Percentiles rank a stretch among this genome's conserved stretches.
phyloP scores from a whole-genome alignment of 2,113 vertebrate species.

The Pelvicachromis taeniatus region DNA sequence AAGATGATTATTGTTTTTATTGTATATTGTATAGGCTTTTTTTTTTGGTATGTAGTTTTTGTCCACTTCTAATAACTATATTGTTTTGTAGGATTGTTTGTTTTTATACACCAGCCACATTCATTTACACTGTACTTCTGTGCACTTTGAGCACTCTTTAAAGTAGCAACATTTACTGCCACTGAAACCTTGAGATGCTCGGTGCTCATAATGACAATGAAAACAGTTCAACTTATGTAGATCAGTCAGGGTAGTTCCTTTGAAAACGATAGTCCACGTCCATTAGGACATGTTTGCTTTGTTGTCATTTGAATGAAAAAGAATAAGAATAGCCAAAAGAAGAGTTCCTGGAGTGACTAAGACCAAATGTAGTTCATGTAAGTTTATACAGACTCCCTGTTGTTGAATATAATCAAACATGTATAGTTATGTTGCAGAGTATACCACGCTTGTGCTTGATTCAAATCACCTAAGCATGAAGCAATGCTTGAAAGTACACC shows the following conservation, averaged over 20 bases:
- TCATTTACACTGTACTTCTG: neutral
- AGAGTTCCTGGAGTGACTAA: neutral
- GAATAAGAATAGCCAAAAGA: neutral
- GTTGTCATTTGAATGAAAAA: neutral
- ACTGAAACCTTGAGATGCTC: accelerated
- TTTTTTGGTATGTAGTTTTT: neutral
- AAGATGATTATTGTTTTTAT: neutral
- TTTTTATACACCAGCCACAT: neutral
- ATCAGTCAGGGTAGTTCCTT: neutral
- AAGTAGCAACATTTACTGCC: neutral
- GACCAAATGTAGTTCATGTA: neutral
- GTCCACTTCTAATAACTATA: neutral
- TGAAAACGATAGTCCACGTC: neutral
- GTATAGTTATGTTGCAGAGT: neutral
- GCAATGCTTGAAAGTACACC: neutral
- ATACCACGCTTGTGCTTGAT: too few species aligned
- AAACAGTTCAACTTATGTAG: too few species aligned
- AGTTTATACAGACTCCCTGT: neutral
- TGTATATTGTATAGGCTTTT: neutral
- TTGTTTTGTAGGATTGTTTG: neutral
- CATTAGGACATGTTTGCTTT: neutral
- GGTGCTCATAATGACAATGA: too few species aligned
- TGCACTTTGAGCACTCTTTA: neutral
- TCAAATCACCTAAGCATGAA: too few species aligned
- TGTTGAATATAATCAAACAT: neutral